phyloP scores from a whole-genome alignment of 2,797 vertebrate species.

The Coluber constrictor region DNA sequence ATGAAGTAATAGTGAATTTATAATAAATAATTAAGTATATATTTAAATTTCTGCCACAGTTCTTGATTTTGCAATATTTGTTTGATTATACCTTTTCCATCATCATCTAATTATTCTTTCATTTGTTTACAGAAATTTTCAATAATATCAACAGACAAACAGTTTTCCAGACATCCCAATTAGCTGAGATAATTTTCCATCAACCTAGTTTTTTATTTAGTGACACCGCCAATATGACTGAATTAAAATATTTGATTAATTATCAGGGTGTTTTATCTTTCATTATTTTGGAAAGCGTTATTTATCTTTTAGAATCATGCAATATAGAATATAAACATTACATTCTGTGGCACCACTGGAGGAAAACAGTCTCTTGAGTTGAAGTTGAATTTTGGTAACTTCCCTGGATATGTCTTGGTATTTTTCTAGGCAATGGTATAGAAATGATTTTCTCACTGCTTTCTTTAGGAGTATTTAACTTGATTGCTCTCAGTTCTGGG shows the following conservation, averaged over 20 bases:
- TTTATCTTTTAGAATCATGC: not conserved
- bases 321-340: not conserved
- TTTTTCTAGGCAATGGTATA: not conserved
- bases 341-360: not conserved
- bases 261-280: not conserved
- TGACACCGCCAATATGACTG: not conserved
- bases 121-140: not conserved
- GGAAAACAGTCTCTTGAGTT: not conserved
- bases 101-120: constrained; percentile 5
- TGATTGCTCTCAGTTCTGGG: not conserved
- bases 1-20: constrained; percentile 24
- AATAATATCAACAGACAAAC: not conserved
- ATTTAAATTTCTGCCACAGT: constrained; percentile 17
- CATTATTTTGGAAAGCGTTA: not conserved
- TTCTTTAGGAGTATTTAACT: not conserved
- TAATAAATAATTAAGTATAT: constrained; percentile 9
- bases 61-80: constrained; percentile 2
- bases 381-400: not conserved
- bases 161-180: constrained; percentile 4
- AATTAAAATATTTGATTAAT: not conserved
- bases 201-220: not conserved
- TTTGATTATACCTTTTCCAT: not conserved
- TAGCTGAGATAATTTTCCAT: not conserved
- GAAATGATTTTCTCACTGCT: not conserved
- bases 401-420: not conserved